Evolutionary conservation across 2,113 vertebrate genomes (phyloP), one percentile per base, ranked within the genome.

Genomic region (Cnemophilus loriae): DNA sequence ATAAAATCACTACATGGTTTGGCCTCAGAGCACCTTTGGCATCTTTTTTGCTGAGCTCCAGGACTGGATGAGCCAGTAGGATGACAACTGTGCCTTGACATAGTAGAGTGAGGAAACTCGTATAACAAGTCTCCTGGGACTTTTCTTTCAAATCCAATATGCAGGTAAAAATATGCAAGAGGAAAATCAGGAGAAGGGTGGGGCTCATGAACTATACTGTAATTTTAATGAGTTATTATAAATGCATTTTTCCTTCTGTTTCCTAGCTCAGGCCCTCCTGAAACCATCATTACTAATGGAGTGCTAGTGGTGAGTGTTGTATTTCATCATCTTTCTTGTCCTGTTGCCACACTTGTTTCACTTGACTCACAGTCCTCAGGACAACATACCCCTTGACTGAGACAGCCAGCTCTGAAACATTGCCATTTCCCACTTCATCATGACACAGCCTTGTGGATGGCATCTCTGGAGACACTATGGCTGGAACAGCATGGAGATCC

Each of bases 271-370:
- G 95, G 96, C 42, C 87, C 91, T 94, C 68, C 77, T 75, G 97
- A 98, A 97, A 95, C 84, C 47, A 95, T 98, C 60, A 90, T 96
- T 87, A 98, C 95, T 70, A 98, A 98, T 97, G 97, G 97, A 93
- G 94, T 97, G 27, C 74, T 98, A 60, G 96, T 97, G 95, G 97
- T 98, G 93, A 97, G 92, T 65, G 41, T 79, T 78, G 23, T 19
- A 26, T 84, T 89, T 90, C 84, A 37, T 89, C 78, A 96, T 17
- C 49, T 92, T 90, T 82, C 81, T 89, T 76, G 39, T 77, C 28
- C 35, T 93, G 32, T 90, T 90, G 60, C 59, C 32, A 70, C 49
- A 63, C 33, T 80, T 74, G 30, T 77, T 94, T 88, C 59, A 41
- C 28, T 55, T 86, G 83, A 90, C 49, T 96, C 75, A 67, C 12